These are phyloP conservation scores for Hofmannophila pseudospretella DNA, from an alignment of 2,888 invertebrate genomes.

Conservation along the genomic window DNA sequence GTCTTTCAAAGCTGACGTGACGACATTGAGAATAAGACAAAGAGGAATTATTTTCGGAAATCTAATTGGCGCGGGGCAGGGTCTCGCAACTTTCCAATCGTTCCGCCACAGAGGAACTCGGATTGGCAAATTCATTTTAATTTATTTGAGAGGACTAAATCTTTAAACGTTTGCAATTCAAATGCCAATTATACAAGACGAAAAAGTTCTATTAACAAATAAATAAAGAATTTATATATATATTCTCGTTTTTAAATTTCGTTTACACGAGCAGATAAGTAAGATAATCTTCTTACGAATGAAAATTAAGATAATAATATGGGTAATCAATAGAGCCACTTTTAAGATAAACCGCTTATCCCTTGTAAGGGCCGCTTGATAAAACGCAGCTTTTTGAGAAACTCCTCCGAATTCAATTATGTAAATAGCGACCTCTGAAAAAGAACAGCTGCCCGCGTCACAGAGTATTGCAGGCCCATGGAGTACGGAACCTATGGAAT, in stretches of 20 bases:
- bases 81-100: not conserved
- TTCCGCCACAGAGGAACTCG: not conserved
- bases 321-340: not conserved
- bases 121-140: slow-evolving; percentile 1
- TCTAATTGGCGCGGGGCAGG: not conserved
- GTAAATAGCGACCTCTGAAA: slow-evolving; percentile 25
- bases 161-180: no score
- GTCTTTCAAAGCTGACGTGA: not conserved
- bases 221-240: no score
- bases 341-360: not conserved
- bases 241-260: no score
- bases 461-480: slow-evolving; percentile 3
- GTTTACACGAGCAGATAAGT: no score
- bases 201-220: no score
- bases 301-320: not conserved
- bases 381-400: not conserved
- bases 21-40: not conserved
- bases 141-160: not conserved
- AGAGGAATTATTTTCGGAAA: slow-evolving; percentile 1
- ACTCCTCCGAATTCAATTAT: slow-evolving; percentile 24
- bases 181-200: no score
- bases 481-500: not conserved
- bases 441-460: slow-evolving; percentile 20
- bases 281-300: not conserved
- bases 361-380: not conserved